A percentile compares a stretch with the other conserved stretches of the same genome.
phyloP scores from a whole-genome alignment of 2,888 invertebrate genomes.

The Vandiemenella viatica region DNA sequence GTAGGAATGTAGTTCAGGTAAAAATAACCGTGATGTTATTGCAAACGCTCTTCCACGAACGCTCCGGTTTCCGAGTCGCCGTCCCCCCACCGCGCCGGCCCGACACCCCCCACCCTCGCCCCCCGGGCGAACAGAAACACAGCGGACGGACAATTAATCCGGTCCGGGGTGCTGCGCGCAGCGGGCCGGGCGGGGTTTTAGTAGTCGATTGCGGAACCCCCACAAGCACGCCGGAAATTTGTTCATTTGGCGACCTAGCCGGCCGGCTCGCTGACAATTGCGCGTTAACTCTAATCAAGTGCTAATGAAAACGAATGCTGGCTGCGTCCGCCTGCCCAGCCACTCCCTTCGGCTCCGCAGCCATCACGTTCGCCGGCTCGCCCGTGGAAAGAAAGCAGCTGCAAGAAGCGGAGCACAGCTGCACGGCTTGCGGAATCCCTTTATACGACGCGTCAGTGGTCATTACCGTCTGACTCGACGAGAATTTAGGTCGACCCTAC shows the following conservation, averaged over 20 bases:
- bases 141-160: slow-evolving; percentile 12
- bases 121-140: slow-evolving; percentile 2
- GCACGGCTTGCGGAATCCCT: too few relatives aligned
- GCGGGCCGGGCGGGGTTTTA: slow-evolving; percentile 7
- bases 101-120: slow-evolving; percentile 4
- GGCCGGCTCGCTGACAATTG: slow-evolving; percentile 13
- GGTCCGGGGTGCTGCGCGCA: too few relatives aligned
- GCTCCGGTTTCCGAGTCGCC: not conserved
- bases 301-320: slow-evolving; percentile 17
- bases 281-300: slow-evolving; percentile 17
- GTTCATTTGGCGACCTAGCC: slow-evolving; percentile 13
- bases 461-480: too few relatives aligned
- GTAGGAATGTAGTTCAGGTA: too few relatives aligned
- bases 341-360: slow-evolving; percentile 1
- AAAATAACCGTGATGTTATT: too few relatives aligned
- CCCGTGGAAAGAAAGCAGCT: too few relatives aligned
- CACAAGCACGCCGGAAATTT: slow-evolving; percentile 16
- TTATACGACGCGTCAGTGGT: too few relatives aligned
- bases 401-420: too few relatives aligned
- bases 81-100: slow-evolving; percentile 1
- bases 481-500: too few relatives aligned
- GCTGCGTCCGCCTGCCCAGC: too few relatives aligned
- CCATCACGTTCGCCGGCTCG: too few relatives aligned
- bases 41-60: too few relatives aligned
- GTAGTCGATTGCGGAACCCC: slow-evolving; percentile 15